phyloP scores from a whole-genome alignment of 2,888 invertebrate genomes.

The Silvanus unidentatus region DNA sequence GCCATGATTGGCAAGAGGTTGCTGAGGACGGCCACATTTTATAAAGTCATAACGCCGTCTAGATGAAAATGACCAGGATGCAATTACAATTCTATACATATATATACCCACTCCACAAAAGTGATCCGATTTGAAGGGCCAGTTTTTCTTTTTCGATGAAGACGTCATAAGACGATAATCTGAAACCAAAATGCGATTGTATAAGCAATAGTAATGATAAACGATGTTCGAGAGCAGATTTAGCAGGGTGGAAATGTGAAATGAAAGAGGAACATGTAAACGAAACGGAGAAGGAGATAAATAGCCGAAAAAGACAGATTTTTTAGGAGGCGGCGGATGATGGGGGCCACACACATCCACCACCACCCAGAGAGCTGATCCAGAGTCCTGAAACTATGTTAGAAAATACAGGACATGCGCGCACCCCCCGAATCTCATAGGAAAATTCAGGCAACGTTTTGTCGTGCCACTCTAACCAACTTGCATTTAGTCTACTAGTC shows the following conservation, averaged over 20 bases:
- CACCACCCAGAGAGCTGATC: background rate
- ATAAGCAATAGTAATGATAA: slow-evolving; percentile 27
- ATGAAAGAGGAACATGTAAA: slow-evolving; percentile 41
- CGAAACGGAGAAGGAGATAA: slow-evolving; percentile 39
- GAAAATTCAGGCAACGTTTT: slow-evolving; percentile 30
- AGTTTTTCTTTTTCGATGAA: no score
- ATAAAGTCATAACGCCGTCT: slow-evolving; percentile 4
- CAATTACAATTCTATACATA: no score
- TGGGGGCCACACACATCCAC: background rate
- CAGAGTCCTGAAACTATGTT: slow-evolving; percentile 26
- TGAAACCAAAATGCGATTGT: slow-evolving; percentile 2
- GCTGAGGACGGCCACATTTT: no score
- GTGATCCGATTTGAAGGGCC: no score
- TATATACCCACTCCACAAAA: no score
- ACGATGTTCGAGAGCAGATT: slow-evolving; percentile 38
- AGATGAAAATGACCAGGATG: background rate
- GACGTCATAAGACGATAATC: background rate
- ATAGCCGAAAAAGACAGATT: slow-evolving; percentile 40
- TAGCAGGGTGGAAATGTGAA: slow-evolving; percentile 39
- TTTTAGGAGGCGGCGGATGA: slow-evolving; percentile 16
- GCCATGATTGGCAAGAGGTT: no score
- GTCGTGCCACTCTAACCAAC: slow-evolving; percentile 19
- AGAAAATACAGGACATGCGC: slow-evolving; percentile 33
- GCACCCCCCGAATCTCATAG: slow-evolving; percentile 17
- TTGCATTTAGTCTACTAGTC: background rate